These are phyloP conservation scores for Synanceia verrucosa DNA, from an alignment of 2,797 vertebrate genomes.

Conservation along the genomic window DNA sequence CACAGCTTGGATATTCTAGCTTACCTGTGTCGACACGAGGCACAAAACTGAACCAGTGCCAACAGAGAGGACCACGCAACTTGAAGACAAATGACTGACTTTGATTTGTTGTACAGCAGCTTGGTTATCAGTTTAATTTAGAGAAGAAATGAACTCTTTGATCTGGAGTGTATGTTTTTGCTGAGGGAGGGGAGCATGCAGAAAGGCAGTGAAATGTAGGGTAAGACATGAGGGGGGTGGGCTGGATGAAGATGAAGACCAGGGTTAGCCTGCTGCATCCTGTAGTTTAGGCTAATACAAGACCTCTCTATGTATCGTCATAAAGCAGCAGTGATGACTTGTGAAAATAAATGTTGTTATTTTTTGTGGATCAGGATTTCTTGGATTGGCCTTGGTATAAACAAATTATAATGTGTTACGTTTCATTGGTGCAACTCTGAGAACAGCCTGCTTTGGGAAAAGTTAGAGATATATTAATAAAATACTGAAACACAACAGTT, in stretches of 20 bases:
- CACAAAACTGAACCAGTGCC: conserved; percentile 10
- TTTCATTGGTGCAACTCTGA: no score
- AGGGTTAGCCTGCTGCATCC: neutral
- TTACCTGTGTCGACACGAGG: conserved; percentile 2
- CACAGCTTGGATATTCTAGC: conserved; percentile 24
- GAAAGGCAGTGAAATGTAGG: no score
- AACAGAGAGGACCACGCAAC: neutral
- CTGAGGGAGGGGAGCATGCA: neutral
- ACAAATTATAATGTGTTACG: no score
- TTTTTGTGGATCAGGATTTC: no score
- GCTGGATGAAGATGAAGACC: neutral
- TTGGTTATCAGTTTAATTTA: neutral
- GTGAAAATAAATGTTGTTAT: no score
- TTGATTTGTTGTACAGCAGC: neutral
- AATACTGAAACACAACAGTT: neutral
- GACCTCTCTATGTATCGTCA: neutral
- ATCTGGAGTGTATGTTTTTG: neutral
- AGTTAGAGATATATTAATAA: neutral
- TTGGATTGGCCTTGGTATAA: no score
- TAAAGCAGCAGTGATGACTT: no score
- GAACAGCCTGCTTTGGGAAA: neutral
- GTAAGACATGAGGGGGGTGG: neutral
- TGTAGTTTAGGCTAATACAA: neutral
- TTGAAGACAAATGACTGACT: neutral
- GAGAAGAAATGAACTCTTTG: neutral